Base-by-base conservation (phyloP, 1,140 invertebrate species). In the Conopomorpha cramerella region DNA sequence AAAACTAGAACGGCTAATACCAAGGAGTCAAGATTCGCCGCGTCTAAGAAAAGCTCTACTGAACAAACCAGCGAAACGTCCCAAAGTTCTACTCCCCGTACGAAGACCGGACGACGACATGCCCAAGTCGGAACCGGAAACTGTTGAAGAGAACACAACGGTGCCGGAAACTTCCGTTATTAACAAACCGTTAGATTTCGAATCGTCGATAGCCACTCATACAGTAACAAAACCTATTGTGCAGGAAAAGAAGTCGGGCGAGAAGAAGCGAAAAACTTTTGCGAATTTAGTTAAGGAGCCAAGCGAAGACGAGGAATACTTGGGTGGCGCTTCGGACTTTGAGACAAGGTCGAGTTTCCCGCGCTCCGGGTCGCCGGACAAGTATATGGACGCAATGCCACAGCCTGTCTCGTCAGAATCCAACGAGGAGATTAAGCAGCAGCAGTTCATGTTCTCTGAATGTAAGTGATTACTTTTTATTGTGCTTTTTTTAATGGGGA, bases 311-410 rank as follows among this genome's bases (percentile, higher is more conserved):
- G 66, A 72, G 1, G 67, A 70, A 1, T 66, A 74, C 2, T 67
- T 56, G 56, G 47, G 28, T 1, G 34, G 38, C 27, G 56, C 53
- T 12, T 76, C 71, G 6, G 65, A 71, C 32, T 19, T 67, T n/a
- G 71, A 72, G 6, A 71, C 65, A 0, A 43, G 56, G 27, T 71
- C 66, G 1, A 71, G 67, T 41, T 70, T 53, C 37, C 63, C 63
- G 0, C 48, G 71, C 3, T 72, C 63, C 0, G 63, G 53, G 0
- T 64, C 61, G 0, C 67, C 70, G 7, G 65, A 70, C 30, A 68
- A 67, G 39, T 45, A 29, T 10, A 44, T 44, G 41, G 52, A 62
- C 3, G 13, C 16, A 15, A 44, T 36, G 8, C 18, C 13, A n/a
- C 40, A 28, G 2, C 41, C 39, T 0, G 40, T 44, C 2, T 58